phyloP scores from a whole-genome alignment of 2,888 invertebrate species.

The Pseudanteris insignis region DNA sequence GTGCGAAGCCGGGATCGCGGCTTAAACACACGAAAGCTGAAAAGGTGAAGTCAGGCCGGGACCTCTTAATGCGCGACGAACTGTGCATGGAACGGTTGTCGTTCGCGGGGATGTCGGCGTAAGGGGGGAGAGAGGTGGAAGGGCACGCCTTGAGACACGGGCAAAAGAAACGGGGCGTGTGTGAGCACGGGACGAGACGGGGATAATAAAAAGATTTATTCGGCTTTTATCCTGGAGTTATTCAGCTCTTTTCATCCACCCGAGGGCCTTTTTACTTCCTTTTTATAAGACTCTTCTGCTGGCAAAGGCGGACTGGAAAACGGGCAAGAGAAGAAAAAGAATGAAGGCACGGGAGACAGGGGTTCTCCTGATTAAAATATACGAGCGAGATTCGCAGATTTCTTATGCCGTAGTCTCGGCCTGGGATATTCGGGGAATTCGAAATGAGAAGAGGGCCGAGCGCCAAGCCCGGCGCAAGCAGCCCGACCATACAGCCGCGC shows the following conservation, averaged over 20 bases:
- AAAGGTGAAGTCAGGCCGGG: conserved; percentile 17
- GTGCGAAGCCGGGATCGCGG: conserved; percentile 6
- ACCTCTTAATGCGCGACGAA: conserved; percentile 19
- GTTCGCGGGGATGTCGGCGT: conserved; percentile 10
- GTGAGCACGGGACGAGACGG: conserved; percentile 53
- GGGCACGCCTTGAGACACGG: no score
- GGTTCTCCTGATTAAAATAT: conserved; percentile 63
- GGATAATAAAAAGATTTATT: conserved; percentile 67
- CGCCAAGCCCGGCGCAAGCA: conserved; percentile 36
- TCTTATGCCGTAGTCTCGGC: conserved; percentile 51
- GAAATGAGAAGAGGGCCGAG: conserved; percentile 56
- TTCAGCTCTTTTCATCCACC: conserved; percentile 65
- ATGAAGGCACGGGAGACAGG: conserved; percentile 47
- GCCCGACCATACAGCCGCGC: conserved; percentile 21
- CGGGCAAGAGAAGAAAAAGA: conserved; percentile 42
- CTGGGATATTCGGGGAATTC: conserved; percentile 61
- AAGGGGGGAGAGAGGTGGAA: no score
- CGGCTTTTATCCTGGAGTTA: conserved; percentile 66
- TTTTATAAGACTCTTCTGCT: conserved; percentile 46
- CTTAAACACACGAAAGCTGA: conserved; percentile 12
- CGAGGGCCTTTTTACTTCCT: conserved; percentile 52
- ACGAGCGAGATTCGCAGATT: conserved; percentile 57
- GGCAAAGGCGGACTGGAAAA: conserved; percentile 44
- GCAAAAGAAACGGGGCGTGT: conserved; percentile 45
- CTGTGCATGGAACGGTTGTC: conserved; percentile 7